A percentile compares a stretch with the other conserved stretches of the same genome.
Conservation (phyloP, 2,797 vertebrate species). For the Trachops cirrhosus region DNA sequence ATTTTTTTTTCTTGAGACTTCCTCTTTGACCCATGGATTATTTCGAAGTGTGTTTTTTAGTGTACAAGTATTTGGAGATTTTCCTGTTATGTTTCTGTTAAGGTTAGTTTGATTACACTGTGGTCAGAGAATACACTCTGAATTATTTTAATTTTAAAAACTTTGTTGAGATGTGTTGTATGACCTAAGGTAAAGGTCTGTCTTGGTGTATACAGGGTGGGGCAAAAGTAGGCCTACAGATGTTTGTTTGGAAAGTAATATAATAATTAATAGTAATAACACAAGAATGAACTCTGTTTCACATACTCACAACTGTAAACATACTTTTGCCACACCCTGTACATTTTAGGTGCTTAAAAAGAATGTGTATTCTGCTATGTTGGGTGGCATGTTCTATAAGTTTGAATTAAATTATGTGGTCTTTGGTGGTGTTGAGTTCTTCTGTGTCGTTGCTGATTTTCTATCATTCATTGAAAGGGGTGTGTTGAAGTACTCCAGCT, state of each 20-base stretch:
- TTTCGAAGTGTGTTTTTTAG: not conserved
- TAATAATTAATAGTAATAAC: too few species aligned
- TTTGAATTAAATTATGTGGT: not conserved
- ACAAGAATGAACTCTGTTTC: too few species aligned
- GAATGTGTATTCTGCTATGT: not conserved
- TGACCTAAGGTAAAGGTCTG: not conserved
- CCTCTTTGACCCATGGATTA: not conserved
- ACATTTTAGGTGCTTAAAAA: not conserved
- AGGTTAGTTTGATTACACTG: not conserved
- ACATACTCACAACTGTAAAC: not conserved
- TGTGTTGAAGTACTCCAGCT: not conserved
- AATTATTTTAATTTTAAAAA: not conserved
- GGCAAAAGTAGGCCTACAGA: not conserved
- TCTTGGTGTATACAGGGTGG: not conserved
- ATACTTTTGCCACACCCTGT: not conserved
- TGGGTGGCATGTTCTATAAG: not conserved
- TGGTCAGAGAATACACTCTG: not conserved
- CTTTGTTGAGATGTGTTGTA: not conserved
- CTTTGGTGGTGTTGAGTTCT: not conserved
- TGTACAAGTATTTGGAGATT: not conserved
- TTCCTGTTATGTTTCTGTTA: not conserved
- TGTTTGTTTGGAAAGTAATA: not conserved
- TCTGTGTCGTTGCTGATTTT: not conserved
- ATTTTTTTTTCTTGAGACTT: not conserved
- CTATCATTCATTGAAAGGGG: not conserved